phyloP scores from a whole-genome alignment of 2,888 invertebrate genomes.

The Pheosia gnoma region DNA sequence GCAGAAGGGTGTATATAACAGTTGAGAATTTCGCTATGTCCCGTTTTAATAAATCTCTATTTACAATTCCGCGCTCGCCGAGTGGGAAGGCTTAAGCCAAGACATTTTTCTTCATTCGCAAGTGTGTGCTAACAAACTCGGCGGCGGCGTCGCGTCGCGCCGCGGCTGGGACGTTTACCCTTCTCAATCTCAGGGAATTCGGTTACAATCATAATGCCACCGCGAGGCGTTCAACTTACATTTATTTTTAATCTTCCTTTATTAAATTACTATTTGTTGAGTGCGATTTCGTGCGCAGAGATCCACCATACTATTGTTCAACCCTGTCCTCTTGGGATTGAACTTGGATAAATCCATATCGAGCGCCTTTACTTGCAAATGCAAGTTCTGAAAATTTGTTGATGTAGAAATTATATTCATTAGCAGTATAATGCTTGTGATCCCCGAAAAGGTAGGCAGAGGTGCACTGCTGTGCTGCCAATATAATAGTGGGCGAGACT shows the following conservation, averaged over 20 bases:
- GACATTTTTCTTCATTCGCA: conserved; percentile 83
- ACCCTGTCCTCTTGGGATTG: too few species aligned
- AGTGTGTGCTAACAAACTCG: conserved; percentile 77
- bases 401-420: too few species aligned
- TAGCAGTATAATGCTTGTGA: too few species aligned
- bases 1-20: conserved; percentile 59
- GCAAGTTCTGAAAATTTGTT: too few species aligned
- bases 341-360: too few species aligned
- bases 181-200: conserved; percentile 66
- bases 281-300: too few species aligned
- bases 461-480: too few species aligned
- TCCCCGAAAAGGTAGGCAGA: too few species aligned
- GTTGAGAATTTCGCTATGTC: conserved; percentile 65
- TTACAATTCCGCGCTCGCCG: conserved; percentile 74
- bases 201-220: conserved; percentile 59
- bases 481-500: too few species aligned
- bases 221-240: conserved; percentile 35
- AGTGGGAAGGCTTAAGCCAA: conserved; percentile 79
- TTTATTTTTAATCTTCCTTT: conserved; percentile 51
- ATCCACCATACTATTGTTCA: too few species aligned
- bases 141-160: conserved; percentile 48
- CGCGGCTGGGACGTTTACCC: conserved; percentile 63
- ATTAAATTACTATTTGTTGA: conserved; percentile 39
- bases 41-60: conserved; percentile 83
- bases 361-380: too few species aligned